These are phyloP conservation scores for Cephus pygmeus DNA, from an alignment of 2,888 invertebrate genomes.

Conservation along the genomic window DNA sequence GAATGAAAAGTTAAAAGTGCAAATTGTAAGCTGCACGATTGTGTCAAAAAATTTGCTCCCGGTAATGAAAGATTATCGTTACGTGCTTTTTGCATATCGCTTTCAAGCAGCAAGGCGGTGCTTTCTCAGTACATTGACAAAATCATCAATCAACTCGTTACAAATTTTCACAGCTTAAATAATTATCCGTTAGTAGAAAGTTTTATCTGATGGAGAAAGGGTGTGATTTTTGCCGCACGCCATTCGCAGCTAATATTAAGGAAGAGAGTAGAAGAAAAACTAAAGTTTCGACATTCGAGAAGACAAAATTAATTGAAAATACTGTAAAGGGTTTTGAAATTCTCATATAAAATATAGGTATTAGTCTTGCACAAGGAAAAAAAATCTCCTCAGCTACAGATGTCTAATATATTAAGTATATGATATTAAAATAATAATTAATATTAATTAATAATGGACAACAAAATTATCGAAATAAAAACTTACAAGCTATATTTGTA, in stretches of 20 bases:
- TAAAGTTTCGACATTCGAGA: no score
- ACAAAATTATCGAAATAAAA: conserved; percentile 41
- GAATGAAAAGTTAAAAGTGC: background rate
- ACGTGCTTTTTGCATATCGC: background rate
- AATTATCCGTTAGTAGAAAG: no score
- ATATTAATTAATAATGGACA: conserved; percentile 27
- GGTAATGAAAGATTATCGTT: background rate
- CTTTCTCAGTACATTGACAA: background rate
- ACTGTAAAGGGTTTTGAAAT: conserved; percentile 14
- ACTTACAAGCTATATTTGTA: conserved; percentile 55
- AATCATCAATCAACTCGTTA: background rate
- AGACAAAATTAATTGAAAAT: no score
- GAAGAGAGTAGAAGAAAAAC: no score
- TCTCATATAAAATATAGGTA: conserved; percentile 24
- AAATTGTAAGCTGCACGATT: no score
- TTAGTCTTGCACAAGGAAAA: conserved; percentile 31
- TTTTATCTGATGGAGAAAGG: no score
- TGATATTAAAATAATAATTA: conserved; percentile 32
- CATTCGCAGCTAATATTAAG: no score
- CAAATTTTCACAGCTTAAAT: no score
- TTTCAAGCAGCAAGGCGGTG: background rate
- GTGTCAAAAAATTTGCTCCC: no score
- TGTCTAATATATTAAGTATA: conserved; percentile 31
- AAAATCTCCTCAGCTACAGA: conserved; percentile 19
- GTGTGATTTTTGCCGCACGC: no score